Conservation (phyloP, 2,888 invertebrate genomes). For the Aspidiotus rigidus region DNA sequence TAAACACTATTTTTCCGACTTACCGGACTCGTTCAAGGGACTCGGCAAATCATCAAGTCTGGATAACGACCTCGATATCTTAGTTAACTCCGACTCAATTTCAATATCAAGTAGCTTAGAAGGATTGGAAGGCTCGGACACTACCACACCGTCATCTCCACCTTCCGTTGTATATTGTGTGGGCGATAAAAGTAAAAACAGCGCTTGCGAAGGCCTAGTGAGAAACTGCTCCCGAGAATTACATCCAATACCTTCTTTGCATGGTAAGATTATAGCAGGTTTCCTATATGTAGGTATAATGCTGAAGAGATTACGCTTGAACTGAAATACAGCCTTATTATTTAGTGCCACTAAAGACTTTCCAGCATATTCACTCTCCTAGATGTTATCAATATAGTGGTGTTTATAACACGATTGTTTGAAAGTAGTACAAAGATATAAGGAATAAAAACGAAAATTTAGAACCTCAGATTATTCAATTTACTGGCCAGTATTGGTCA, state of each 20-base stretch:
- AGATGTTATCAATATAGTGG: too few species aligned
- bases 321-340: too few species aligned
- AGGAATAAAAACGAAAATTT: too few species aligned
- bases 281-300: too few species aligned
- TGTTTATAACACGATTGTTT: too few species aligned
- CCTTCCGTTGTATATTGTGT: conserved; percentile 16
- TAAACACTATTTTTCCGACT: conserved; percentile 8
- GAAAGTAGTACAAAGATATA: too few species aligned
- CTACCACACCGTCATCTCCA: conserved; percentile 17
- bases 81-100: conserved; percentile 1
- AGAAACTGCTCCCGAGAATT: conserved; percentile 57
- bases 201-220: neutral
- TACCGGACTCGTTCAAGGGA: conserved; percentile 14
- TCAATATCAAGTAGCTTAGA: conserved; percentile 8
- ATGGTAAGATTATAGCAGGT: conserved; percentile 56
- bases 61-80: conserved; percentile 71
- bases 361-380: too few species aligned
- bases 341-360: too few species aligned
- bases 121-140: conserved; percentile 11
- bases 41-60: conserved; percentile 68
- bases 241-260: conserved; percentile 74
- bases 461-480: too few species aligned
- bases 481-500: too few species aligned
- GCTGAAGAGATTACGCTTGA: too few species aligned
- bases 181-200: neutral